Conservation (phyloP, 1,140 invertebrate species). For the Sminthurinus signatus region DNA sequence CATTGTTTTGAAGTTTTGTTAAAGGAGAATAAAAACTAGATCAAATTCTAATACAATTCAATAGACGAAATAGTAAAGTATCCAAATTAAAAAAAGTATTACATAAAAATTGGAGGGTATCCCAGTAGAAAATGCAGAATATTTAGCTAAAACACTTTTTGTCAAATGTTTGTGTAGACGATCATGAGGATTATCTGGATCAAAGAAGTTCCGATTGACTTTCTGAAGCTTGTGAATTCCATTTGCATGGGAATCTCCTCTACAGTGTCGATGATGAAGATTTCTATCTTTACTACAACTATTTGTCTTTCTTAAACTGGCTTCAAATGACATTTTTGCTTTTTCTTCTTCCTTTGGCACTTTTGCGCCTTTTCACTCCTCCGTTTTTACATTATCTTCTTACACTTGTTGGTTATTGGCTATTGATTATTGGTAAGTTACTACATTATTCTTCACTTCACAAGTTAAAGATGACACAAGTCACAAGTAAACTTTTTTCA, state of each 20-base stretch:
- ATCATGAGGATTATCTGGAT: conserved; percentile 14
- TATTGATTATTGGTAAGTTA: too few species aligned
- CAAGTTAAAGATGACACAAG: too few species aligned
- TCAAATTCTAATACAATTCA: not conserved
- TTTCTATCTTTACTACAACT: not conserved
- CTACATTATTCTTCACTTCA: too few species aligned
- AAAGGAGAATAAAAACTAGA: too few species aligned
- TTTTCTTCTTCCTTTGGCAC: too few species aligned
- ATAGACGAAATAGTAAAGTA: not conserved
- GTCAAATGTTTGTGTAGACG: conserved; percentile 26
- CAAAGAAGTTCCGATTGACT: conserved; percentile 14
- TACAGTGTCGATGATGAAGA: not conserved
- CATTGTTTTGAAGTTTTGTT: not conserved
- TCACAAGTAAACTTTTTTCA: too few species aligned
- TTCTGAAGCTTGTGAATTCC: conserved; percentile 21
- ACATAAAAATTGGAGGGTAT: conserved; percentile 19
- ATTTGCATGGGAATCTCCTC: conserved; percentile 23
- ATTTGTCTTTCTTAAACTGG: not conserved
- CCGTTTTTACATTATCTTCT: too few species aligned
- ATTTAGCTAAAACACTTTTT: conserved; percentile 25
- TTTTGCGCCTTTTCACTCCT: too few species aligned
- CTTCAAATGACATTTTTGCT: too few species aligned
- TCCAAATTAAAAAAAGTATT: not conserved
- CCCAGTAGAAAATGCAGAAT: conserved; percentile 19
- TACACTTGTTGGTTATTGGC: too few species aligned